These are phyloP conservation scores for Aphaenogaster floridana DNA, from an alignment of 1,140 invertebrate species.

Conservation along the genomic window DNA sequence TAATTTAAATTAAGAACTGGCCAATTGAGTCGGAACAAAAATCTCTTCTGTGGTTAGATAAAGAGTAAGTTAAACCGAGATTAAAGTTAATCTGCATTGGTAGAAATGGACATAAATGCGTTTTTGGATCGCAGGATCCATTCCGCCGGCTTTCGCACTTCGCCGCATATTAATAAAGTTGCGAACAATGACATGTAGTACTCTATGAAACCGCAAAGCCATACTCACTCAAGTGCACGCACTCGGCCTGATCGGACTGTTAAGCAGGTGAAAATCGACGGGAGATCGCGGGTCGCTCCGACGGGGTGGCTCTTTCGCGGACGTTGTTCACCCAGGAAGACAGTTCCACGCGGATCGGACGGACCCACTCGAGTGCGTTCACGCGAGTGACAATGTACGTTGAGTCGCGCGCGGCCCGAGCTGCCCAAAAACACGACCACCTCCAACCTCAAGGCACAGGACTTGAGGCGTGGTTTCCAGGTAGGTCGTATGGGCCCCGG, in stretches of 20 bases:
- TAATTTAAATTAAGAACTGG: too few relatives aligned
- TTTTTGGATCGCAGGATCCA: not conserved
- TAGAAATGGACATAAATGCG: too few relatives aligned
- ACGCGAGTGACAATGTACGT: slow-evolving; percentile 72
- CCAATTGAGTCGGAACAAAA: too few relatives aligned
- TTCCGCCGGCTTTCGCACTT: not conserved
- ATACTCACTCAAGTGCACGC: slow-evolving; percentile 71
- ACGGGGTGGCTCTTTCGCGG: not conserved
- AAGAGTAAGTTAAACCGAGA: too few relatives aligned
- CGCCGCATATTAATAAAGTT: not conserved
- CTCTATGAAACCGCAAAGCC: slow-evolving; percentile 38
- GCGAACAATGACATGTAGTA: slow-evolving; percentile 12
- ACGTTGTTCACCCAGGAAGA: slow-evolving; percentile 19
- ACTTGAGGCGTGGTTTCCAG: slow-evolving; percentile 63
- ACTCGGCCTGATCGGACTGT: slow-evolving; percentile 60
- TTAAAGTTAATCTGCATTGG: too few relatives aligned
- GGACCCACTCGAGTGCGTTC: slow-evolving; percentile 71
- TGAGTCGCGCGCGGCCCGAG: slow-evolving; percentile 12
- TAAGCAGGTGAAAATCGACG: slow-evolving; percentile 64
- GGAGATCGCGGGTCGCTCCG: not conserved
- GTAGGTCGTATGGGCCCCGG: slow-evolving; percentile 31
- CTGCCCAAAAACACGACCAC: slow-evolving; percentile 71
- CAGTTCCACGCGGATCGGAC: slow-evolving; percentile 50
- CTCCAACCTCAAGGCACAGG: slow-evolving; percentile 53
- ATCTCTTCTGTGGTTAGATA: too few relatives aligned